Base-by-base conservation (phyloP, 2,113 vertebrate species). In the Pimephales promelas region DNA sequence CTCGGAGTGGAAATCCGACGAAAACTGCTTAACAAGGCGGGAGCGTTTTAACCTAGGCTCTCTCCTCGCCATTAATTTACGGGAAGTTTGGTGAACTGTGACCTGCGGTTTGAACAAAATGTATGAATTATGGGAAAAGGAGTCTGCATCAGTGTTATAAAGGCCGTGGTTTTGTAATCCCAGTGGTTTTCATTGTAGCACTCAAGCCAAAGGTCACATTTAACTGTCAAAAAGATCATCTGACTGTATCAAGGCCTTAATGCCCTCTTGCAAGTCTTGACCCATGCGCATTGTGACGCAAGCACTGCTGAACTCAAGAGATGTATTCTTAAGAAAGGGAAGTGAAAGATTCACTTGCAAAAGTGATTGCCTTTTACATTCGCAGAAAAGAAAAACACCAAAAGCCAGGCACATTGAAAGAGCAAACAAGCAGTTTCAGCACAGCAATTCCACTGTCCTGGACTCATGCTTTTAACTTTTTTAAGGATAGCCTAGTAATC, bases 191-290 rank as follows among this genome's bases (percentile, higher is more conserved):
- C 64, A 72, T 31, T 40, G 77, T 45, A 22, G 43, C 74, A 54
- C 80, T 72, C n/a, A 76, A 82, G 73, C 79, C 34, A 78, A 78
- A 86, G 80, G 80, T 86, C 68, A 82, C 43, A 62, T 82, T 86
- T 71, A 82, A 86, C 80, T 24, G 36, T 72, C 61, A 72, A 78
- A n/a, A 57, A 75, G 70, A 79, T 43, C 78, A 78, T 45, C 79
- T 74, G 83, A 87, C 86, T 70, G 76, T 52, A 85, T 84, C 79
- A 59, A 64, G 79, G 61, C 74, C 83, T 82, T 71, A 10, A 62
- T 85, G 83, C 62, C 83, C 80, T 85, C 59, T 64, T 66, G 75
- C 83, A 49, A 34, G 36, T 54, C 81, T 73, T 85, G 56, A 70
- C 83, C 43, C 80, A 0, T 74, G 74, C 79, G 71, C 36, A 36